Percentiles rank a stretch among this genome's conserved stretches.
Evolutionary conservation across 2,113 vertebrate genomes (phyloP).

Genomic region (Paratilapia polleni): DNA sequence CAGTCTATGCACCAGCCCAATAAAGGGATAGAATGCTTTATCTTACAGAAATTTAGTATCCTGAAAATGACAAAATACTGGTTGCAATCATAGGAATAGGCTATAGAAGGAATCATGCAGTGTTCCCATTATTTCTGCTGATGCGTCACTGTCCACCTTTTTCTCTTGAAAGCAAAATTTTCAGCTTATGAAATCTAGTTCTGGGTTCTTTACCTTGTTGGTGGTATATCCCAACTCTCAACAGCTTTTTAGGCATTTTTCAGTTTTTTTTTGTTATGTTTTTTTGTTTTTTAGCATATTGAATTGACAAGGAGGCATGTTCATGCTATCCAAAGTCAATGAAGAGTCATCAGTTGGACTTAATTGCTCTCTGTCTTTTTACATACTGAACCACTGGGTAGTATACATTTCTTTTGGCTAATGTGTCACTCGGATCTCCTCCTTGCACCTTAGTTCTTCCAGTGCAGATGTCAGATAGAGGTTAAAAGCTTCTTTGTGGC

Average conservation of each 20-base stretch:
- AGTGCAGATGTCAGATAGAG: too few species aligned
- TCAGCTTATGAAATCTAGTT: neutral
- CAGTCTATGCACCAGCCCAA: neutral
- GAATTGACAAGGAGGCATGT: neutral
- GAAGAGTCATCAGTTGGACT: neutral
- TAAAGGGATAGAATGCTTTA: neutral
- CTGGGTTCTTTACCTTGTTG: rapidly evolving
- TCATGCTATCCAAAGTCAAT: neutral
- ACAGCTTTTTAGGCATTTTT: neutral
- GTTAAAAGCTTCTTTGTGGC: too few species aligned
- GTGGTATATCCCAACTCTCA: neutral
- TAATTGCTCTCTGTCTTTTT: too few species aligned
- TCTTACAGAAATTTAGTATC: neutral
- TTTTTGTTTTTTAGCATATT: neutral
- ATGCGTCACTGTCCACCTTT: neutral
- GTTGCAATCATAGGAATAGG: rapidly evolving
- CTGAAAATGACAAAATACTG: neutral
- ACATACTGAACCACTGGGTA: too few species aligned
- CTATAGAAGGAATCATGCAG: rapidly evolving
- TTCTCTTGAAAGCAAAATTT: neutral
- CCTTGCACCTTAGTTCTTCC: too few species aligned
- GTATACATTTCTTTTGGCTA: too few species aligned
- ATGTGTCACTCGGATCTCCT: too few species aligned
- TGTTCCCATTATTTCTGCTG: too few species aligned
- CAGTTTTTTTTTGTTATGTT: rapidly evolving